Evolutionary conservation across 2,888 invertebrate species (phyloP).

Genomic region (Gymnocheta viridis): DNA sequence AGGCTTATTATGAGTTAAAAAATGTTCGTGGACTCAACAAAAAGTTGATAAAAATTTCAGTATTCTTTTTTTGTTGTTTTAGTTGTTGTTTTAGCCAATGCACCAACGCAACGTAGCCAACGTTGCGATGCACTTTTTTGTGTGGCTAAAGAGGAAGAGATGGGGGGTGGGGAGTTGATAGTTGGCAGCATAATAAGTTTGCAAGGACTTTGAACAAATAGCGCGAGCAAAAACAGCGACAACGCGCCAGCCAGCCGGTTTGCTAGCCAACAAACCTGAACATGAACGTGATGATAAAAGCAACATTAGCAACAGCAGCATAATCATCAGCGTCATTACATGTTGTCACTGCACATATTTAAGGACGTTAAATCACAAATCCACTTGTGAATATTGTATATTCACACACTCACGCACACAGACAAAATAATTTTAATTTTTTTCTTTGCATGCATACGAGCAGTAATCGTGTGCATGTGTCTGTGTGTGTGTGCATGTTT

Average conservation of each 20-base stretch:
- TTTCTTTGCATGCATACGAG: background rate
- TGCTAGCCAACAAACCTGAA: constrained; percentile 17
- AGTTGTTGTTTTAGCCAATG: constrained; percentile 11
- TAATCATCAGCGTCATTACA: constrained; percentile 55
- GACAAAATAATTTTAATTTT: no score
- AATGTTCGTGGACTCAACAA: constrained; percentile 76
- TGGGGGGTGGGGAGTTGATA: constrained; percentile 8
- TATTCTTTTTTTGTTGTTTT: background rate
- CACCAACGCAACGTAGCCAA: constrained; percentile 43
- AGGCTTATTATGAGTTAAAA: constrained; percentile 80
- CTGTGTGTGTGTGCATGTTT: background rate
- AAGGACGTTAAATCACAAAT: constrained; percentile 43
- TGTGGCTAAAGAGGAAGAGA: background rate
- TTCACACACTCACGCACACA: background rate
- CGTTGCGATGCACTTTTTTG: constrained; percentile 37
- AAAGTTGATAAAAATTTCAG: constrained; percentile 67
- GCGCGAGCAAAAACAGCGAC: constrained; percentile 67
- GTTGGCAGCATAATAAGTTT: constrained; percentile 38
- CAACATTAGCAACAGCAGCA: constrained; percentile 55
- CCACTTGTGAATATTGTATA: constrained; percentile 15
- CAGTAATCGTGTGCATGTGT: background rate
- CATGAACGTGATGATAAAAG: background rate
- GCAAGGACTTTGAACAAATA: constrained; percentile 41
- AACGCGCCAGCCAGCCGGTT: constrained; percentile 57
- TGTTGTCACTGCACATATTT: constrained; percentile 50